Percentiles rank a stretch among this genome's conserved stretches.
Conservation (phyloP, 2,113 vertebrate genomes). For the Numida meleagris region DNA sequence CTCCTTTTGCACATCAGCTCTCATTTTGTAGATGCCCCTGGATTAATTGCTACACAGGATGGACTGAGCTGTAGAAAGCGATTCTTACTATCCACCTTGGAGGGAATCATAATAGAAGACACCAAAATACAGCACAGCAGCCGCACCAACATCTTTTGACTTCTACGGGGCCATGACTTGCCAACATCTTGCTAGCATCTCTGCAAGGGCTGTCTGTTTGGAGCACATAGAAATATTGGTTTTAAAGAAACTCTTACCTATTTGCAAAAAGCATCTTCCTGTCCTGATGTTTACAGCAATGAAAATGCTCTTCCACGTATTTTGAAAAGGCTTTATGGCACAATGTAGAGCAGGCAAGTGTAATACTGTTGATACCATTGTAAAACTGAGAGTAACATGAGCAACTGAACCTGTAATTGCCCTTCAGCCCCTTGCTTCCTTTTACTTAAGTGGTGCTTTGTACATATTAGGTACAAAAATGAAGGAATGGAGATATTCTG, state of each 20-base stretch:
- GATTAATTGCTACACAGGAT: background rate
- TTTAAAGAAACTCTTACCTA: background rate
- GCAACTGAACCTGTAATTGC: background rate
- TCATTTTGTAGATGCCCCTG: background rate
- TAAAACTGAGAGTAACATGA: background rate
- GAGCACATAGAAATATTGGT: background rate
- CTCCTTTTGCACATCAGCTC: background rate
- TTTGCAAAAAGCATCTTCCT: background rate
- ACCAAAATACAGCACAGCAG: background rate
- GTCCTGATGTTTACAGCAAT: background rate
- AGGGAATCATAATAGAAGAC: background rate
- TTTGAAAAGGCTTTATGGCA: background rate
- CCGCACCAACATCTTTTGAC: background rate
- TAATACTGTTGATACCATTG: background rate
- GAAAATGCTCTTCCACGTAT: background rate
- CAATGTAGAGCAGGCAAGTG: background rate
- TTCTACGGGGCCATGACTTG: background rate
- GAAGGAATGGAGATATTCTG: background rate
- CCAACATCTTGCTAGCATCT: background rate
- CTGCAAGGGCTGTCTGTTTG: background rate
- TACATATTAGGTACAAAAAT: background rate
- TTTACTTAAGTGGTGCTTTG: background rate
- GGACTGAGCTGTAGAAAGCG: background rate
- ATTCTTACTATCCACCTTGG: background rate
- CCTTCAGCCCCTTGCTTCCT: background rate